Evolutionary conservation across 1,140 invertebrate species (phyloP), one percentile per base, ranked within the genome.

Genomic region (Achroia grisella): DNA sequence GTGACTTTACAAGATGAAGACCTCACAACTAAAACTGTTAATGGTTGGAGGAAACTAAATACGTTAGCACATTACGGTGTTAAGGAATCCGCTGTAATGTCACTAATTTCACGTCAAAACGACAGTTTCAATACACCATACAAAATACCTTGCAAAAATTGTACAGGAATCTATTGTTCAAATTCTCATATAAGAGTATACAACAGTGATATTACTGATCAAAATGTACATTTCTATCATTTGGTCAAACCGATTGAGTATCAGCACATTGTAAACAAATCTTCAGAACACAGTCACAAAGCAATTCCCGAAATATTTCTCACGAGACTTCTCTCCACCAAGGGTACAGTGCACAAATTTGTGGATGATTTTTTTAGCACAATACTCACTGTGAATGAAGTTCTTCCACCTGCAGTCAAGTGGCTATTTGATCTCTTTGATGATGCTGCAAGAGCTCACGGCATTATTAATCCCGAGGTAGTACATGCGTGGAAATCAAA

Each of bases 401-500:
- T 92, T n/a, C 74, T 97, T 29, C 96, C 96, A 0, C 94, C 95
- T 10, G 94, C 96, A 31, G 92, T 98, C 0, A 98, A 98, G 79
- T 98, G 96, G 95, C 79, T 98, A 5, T 98, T 98, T 77, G 97
- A 98, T 87, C 88, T 98, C 12, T 88, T 98, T 40, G 97, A 98
- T 78, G 94, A 97, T 50, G 95, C 95, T 0, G 95, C 96, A 0
- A 89, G 91, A 47, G 88, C 91, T 43, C 93, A 98, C 67, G 92
- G 92, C 27, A 96, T 97, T 31, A 87, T 91, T 39, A 87, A 87
- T 55, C 92, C 94, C 0, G 95, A 98, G 86, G 95, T 98, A 30
- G 90, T 97, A 0, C 96, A 98, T 76, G 94, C 96, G 1, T 98
- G 97, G 97, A 98, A 98, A 87, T 97, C 95, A 0, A 98, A 98